Conservation (phyloP, 2,888 invertebrate genomes). For the Panopea generosa region DNA sequence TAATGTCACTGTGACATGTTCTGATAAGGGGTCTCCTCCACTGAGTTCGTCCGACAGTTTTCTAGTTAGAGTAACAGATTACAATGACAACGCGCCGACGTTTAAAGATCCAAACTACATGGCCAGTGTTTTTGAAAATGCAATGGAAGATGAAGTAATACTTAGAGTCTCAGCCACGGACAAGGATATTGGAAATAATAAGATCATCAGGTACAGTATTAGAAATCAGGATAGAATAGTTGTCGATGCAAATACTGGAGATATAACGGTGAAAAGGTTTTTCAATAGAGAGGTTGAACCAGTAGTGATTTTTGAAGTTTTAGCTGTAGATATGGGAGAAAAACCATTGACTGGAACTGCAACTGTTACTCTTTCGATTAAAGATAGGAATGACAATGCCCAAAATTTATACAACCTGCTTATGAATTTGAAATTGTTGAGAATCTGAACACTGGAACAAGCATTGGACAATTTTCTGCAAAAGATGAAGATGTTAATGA, state of each 20-base stretch:
- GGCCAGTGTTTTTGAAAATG: slow-evolving; percentile 69
- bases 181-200: slow-evolving; percentile 83
- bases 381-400: slow-evolving; percentile 67
- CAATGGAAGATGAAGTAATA: slow-evolving; percentile 86
- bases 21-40: slow-evolving; percentile 87
- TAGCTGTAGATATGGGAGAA: slow-evolving; percentile 58
- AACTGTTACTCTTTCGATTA: slow-evolving; percentile 60
- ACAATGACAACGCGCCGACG: slow-evolving; percentile 96
- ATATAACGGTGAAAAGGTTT: slow-evolving; percentile 59
- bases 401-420: slow-evolving; percentile 46
- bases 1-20: slow-evolving; percentile 86
- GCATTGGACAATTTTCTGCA: slow-evolving; percentile 54
- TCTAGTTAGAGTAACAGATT: slow-evolving; percentile 89
- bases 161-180: slow-evolving; percentile 94
- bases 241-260: slow-evolving; percentile 57
- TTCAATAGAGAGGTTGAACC: slow-evolving; percentile 72
- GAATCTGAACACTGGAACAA: slow-evolving; percentile 55
- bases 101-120: slow-evolving; percentile 87
- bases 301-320: slow-evolving; percentile 55
- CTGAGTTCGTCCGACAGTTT: slow-evolving; percentile 67
- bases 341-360: slow-evolving; percentile 66
- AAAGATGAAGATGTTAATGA: slow-evolving; percentile 67
- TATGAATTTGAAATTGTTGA: slow-evolving; percentile 61
- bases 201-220: slow-evolving; percentile 61
- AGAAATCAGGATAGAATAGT: slow-evolving; percentile 37